These are phyloP conservation scores for Scomber colias DNA, from an alignment of 2,113 vertebrate species.

Conservation along the genomic window DNA sequence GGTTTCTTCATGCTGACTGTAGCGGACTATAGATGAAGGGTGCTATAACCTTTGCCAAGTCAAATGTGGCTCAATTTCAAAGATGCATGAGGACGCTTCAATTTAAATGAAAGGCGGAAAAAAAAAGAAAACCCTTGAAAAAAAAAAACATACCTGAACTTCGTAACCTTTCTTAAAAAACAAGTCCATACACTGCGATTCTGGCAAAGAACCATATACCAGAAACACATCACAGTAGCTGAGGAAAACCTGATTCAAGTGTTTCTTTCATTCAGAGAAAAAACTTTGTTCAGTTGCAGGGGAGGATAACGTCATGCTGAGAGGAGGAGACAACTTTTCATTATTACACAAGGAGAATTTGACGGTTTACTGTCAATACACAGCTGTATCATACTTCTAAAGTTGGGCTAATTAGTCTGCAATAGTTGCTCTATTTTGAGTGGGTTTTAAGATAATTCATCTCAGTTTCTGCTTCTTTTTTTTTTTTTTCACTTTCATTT, in stretches of 20 bases:
- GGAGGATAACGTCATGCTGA: slow-evolving; percentile 33
- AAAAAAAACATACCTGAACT: slow-evolving; percentile 16
- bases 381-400: slow-evolving; percentile 32
- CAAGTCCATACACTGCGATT: slow-evolving; percentile 43
- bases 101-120: slow-evolving; percentile 22
- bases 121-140: not conserved
- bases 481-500: slow-evolving; percentile 70
- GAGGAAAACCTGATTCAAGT: slow-evolving; percentile 19
- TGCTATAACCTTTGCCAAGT: slow-evolving; percentile 27
- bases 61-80: slow-evolving; percentile 22
- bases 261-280: slow-evolving; percentile 26
- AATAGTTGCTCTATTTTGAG: slow-evolving; percentile 43
- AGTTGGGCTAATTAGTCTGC: slow-evolving; percentile 57
- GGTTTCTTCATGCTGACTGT: slow-evolving; percentile 33
- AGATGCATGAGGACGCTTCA: slow-evolving; percentile 1
- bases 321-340: slow-evolving; percentile 44
- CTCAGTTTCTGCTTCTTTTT: slow-evolving; percentile 44
- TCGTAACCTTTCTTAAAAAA: slow-evolving; percentile 46
- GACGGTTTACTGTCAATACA: slow-evolving; percentile 10
- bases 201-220: slow-evolving; percentile 34
- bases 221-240: slow-evolving; percentile 15
- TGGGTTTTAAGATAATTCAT: slow-evolving; percentile 65
- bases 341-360: not conserved
- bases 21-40: slow-evolving; percentile 31
- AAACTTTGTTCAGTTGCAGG: slow-evolving; percentile 22